Evolutionary conservation across 1,140 invertebrate genomes (phyloP), one percentile per base, ranked within the genome.

Genomic region (Dysdera silvatica): DNA sequence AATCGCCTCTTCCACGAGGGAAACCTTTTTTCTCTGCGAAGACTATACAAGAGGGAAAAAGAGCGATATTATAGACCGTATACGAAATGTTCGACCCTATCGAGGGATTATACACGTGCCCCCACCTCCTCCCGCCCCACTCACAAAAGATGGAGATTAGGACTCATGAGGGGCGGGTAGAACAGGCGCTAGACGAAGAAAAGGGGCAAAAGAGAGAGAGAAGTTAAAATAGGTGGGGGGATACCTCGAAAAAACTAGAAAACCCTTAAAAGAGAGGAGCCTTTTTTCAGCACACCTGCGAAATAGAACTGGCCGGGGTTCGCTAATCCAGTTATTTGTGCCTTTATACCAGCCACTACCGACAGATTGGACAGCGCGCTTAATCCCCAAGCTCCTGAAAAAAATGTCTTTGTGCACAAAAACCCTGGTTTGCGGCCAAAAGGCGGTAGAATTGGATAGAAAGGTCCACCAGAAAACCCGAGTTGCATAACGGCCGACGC

Each of bases 261-360:
- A 48, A 60, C 52, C 52, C 52, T 26, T 52, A 43, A 28, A 54
- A 10, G 48, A 53, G 43, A 33, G 29, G 47, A 49, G 51, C 53
- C 55, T 45, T 53, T 63, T 63, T 63, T 33, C 35, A 24, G 47
- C 58, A 56, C 61, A 63, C 61, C 61, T 63, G 61, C 61, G 52
- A 33, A 49, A 40, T 51, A 51, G 47, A 48, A 37, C 57, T 52
- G 57, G 47, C 32, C 52, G 61, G 52, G 28, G 48, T 40, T 53
- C 59, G 52, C 61, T 63, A 63, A 63, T 63, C 61, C 61, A 63
- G 61, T 63, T 63, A 63, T 63, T 63, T 63, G 61, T 63, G 61
- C 61, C 51, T 63, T 63, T 63, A 63, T 63, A 53, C 61, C 47
- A 41, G 52, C 61, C 52, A 63, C 56, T 56, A 53, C 61, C 52